Percentiles rank a stretch among this genome's conserved stretches.
Evolutionary conservation across 1,140 invertebrate genomes (phyloP).

Genomic region (Drosophila paulistorum): DNA sequence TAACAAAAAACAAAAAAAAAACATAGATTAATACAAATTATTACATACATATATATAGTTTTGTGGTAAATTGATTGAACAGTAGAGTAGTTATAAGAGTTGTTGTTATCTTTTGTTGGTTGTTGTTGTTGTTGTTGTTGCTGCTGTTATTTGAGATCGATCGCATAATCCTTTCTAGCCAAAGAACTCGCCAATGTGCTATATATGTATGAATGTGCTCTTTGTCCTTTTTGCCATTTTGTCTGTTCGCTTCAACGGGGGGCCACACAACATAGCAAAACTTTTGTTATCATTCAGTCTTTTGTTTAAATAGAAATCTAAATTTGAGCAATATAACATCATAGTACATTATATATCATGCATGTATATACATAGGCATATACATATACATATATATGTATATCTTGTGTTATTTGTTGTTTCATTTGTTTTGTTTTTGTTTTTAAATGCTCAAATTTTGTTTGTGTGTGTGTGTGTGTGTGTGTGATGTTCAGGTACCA

Average conservation of each 20-base stretch:
- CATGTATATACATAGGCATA: no score
- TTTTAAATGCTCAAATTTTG: slow-evolving; percentile 64
- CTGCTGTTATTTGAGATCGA: slow-evolving; percentile 57
- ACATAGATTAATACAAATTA: slow-evolving; percentile 39
- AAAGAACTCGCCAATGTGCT: slow-evolving; percentile 4
- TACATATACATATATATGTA: not conserved
- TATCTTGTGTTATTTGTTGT: slow-evolving; percentile 41
- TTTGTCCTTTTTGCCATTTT: not conserved
- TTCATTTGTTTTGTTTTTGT: slow-evolving; percentile 20
- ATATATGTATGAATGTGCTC: slow-evolving; percentile 20
- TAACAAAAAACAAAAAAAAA: slow-evolving; percentile 37
- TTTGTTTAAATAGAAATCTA: slow-evolving; percentile 63
- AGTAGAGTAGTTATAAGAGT: slow-evolving; percentile 39
- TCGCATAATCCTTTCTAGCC: slow-evolving; percentile 51
- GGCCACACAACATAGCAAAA: slow-evolving; percentile 50
- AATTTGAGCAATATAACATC: slow-evolving; percentile 60
- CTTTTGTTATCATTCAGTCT: slow-evolving; percentile 49
- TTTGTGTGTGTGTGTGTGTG: slow-evolving; percentile 4
- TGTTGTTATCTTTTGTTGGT: slow-evolving; percentile 48
- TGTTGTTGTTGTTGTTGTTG: slow-evolving; percentile 44
- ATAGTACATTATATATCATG: not conserved
- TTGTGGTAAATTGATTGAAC: slow-evolving; percentile 56
- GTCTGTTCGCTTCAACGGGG: slow-evolving; percentile 16
- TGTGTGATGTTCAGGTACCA: slow-evolving; percentile 72
- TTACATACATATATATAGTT: slow-evolving; percentile 51